Conservation (phyloP, 2,797 vertebrate genomes). For the Fistularia commersonii region DNA sequence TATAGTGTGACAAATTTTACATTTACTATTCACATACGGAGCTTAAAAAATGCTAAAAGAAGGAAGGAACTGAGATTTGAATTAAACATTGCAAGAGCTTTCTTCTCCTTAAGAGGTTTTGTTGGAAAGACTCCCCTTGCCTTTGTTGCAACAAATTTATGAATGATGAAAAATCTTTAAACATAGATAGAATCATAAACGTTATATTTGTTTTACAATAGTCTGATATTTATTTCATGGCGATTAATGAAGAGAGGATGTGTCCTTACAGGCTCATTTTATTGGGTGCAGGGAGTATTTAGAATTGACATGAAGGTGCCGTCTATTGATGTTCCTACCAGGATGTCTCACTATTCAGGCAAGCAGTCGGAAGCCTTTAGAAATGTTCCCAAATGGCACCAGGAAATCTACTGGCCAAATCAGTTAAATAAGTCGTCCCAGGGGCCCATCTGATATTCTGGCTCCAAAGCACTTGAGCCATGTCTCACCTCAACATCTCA, state of each 20-base stretch:
- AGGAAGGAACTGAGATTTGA: no score
- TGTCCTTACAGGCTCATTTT: conserved; percentile 46
- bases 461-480: conserved; percentile 47
- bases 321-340: conserved; percentile 55
- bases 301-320: conserved; percentile 50
- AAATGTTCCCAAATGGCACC: conserved; percentile 62
- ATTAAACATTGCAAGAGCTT: no score
- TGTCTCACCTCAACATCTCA: conserved; percentile 60
- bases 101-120: no score
- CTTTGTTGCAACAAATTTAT: no score
- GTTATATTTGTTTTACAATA: background rate
- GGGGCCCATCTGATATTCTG: conserved; percentile 65
- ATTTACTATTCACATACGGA: no score
- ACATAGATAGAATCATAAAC: conserved; percentile 18
- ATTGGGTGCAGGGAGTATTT: conserved; percentile 42
- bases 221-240: background rate
- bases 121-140: no score
- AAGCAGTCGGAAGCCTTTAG: conserved; percentile 53
- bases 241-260: conserved; percentile 40
- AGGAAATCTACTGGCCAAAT: conserved; percentile 68
- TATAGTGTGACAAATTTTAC: no score
- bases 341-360: conserved; percentile 52
- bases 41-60: no score
- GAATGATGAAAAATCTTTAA: conserved; percentile 2
- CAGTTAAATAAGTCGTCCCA: conserved; percentile 73